These are phyloP conservation scores for Bergia sp. DNA, from an alignment of 92 coral and sea anemone species.

Conservation along the genomic window DNA sequence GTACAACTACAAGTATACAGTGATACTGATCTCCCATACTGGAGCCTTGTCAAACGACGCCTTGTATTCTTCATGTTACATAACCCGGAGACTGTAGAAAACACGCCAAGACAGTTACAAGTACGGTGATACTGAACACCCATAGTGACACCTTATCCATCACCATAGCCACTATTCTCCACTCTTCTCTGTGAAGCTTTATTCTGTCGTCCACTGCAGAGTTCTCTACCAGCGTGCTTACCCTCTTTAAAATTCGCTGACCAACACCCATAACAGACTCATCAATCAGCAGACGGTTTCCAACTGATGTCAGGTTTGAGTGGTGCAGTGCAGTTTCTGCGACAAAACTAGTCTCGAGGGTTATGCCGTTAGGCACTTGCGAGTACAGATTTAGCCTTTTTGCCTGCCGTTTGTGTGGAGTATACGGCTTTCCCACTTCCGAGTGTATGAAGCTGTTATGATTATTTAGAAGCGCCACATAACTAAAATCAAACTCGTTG, in stretches of 20 bases:
- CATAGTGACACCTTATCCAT: slow-evolving; percentile 91
- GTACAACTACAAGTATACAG: too few relatives aligned
- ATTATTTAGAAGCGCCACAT: slow-evolving; percentile 1
- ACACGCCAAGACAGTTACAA: slow-evolving; percentile 71
- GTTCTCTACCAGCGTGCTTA: slow-evolving; percentile 83
- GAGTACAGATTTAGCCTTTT: slow-evolving; percentile 27
- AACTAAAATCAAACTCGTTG: slow-evolving; percentile 45
- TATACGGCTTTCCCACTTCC: slow-evolving; percentile 23
- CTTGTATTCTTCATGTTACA: slow-evolving; percentile 35
- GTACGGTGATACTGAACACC: slow-evolving; percentile 81
- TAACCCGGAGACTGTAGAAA: slow-evolving; percentile 95
- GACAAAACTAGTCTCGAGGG: not conserved
- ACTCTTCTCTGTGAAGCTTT: slow-evolving; percentile 87
- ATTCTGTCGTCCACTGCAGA: slow-evolving; percentile 86
- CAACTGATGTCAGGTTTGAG: slow-evolving; percentile 37
- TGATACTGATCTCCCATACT: too few relatives aligned
- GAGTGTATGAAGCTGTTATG: not conserved
- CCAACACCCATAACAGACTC: slow-evolving; percentile 67
- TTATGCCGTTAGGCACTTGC: slow-evolving; percentile 26
- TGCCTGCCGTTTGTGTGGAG: slow-evolving; percentile 16
- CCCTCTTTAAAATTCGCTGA: slow-evolving; percentile 78
- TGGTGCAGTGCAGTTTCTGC: slow-evolving; percentile 35
- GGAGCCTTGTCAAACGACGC: too few relatives aligned
- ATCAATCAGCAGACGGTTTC: slow-evolving; percentile 24
- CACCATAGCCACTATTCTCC: slow-evolving; percentile 99